Evolutionary conservation across 2,113 vertebrate species (phyloP), one percentile per base, ranked within the genome.

Genomic region (Eclectus roratus): DNA sequence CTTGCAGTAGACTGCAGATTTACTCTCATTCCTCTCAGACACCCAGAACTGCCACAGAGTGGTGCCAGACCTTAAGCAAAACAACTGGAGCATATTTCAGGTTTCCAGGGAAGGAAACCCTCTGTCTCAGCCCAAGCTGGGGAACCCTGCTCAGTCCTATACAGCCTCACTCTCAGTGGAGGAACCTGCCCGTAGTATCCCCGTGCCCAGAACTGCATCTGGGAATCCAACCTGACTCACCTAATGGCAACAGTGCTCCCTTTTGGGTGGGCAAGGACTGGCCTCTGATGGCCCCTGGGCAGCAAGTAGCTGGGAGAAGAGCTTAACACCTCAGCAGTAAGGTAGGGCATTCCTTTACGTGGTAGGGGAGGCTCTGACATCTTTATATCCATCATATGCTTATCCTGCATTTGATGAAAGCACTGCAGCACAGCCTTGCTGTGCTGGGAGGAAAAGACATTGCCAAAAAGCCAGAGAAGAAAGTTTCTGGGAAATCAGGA

Each of bases 21-120:
- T 60, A 27, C 23, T 64, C 8, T 27, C 23, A 21, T 35, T 82
- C 46, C 64, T 79, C 14, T 1, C 56, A 70, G 68, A 80, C 35
- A 79, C 52, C 8, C 28, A 6, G 55, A 79, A 52, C 33, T 83
- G n/a, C 93, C 93, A 91, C 88, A 37, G 52, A 1, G 61, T 56
- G 83, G 91, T 94, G 94, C 69, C 89, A 95, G 47, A 91, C 55
- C 86, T 81, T 79, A 60, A 74, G 35, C 43, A 85, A 89, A 84
- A 92, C 13, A 29, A 43, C 21, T 24, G 17, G 12, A 81, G 23
- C 29, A 47, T 78, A 53, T 71, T 28, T 55, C 43, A 68, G 15
- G 5, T 79, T 84, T 81, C 53, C 46, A 41, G 47, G 60, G 29
- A 84, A 47, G 52, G 19, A 27, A 63, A 4, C 1, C 17, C 15